Conservation (phyloP, 1,140 invertebrate species). For the Phortica variegata region DNA sequence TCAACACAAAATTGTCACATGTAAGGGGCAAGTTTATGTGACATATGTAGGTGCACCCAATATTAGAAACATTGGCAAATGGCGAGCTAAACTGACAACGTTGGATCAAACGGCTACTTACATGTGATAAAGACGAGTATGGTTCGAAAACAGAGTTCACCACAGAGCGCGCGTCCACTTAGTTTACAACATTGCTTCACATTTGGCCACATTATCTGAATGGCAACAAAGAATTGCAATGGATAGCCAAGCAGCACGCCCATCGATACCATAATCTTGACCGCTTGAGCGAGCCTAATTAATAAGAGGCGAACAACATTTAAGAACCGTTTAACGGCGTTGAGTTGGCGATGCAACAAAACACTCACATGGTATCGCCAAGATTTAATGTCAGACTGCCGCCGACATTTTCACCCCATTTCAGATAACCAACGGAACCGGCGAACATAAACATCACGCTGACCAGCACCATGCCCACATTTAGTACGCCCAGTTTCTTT, state of each 20-base stretch:
- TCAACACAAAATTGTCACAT: too few relatives aligned
- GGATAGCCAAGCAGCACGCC: constrained; percentile 77
- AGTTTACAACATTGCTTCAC: constrained; percentile 26
- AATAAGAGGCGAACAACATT: too few relatives aligned
- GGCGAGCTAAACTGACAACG: too few relatives aligned
- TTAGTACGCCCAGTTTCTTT: constrained; percentile 76
- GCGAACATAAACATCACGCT: constrained; percentile 72
- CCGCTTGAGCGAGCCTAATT: constrained; percentile 61
- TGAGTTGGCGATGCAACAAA: too few relatives aligned
- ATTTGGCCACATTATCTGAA: constrained; percentile 65
- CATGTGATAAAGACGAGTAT: constrained; percentile 70
- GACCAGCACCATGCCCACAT: constrained; percentile 72
- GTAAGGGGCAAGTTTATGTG: too few relatives aligned
- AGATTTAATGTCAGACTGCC: constrained; percentile 77
- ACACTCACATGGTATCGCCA: constrained; percentile 45
- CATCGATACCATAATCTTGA: constrained; percentile 70
- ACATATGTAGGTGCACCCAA: neutral
- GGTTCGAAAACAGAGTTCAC: constrained; percentile 67
- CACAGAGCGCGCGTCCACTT: constrained; percentile 41
- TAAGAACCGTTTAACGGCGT: neutral
- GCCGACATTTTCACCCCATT: constrained; percentile 70
- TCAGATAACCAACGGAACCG: constrained; percentile 83
- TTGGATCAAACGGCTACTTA: constrained; percentile 59
- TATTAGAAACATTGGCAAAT: neutral
- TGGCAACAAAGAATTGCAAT: constrained; percentile 82